These are phyloP conservation scores for Parthenolecanium corni DNA, from an alignment of 2,888 invertebrate genomes.

Conservation along the genomic window DNA sequence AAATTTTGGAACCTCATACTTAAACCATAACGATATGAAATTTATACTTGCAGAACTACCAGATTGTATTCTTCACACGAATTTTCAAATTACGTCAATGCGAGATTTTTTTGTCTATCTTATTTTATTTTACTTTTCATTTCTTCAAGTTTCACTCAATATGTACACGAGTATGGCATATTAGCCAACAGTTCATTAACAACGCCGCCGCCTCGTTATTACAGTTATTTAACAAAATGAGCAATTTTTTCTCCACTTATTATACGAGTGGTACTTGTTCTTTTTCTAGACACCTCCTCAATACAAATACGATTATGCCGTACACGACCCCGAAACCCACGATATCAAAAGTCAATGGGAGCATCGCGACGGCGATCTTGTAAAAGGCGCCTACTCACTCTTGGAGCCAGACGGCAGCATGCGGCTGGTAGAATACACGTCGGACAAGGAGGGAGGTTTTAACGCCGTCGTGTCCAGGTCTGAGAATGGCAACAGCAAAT, in stretches of 20 bases:
- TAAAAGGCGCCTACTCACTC: conserved; percentile 41
- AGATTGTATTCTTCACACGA: neutral
- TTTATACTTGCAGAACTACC: no score
- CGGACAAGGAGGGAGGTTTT: conserved; percentile 67
- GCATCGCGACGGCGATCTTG: conserved; percentile 41
- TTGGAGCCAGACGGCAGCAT: conserved; percentile 61
- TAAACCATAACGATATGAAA: no score
- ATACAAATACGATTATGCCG: conserved; percentile 42
- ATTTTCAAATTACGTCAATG: neutral
- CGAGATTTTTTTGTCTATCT: neutral
- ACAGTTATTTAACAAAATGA: neutral
- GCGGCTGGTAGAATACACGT: conserved; percentile 60
- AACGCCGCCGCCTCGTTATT: neutral
- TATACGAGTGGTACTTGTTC: no score
- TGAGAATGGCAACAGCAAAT: conserved; percentile 26
- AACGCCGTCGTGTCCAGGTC: conserved; percentile 49
- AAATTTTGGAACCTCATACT: no score
- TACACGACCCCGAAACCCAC: conserved; percentile 41
- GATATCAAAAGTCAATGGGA: conserved; percentile 43
- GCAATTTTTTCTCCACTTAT: no score
- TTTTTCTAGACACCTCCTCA: conserved; percentile 39
- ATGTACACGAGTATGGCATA: neutral
- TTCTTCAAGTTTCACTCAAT: no score
- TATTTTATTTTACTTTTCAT: neutral
- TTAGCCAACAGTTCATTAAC: no score